These are phyloP conservation scores for Anagrus nilaparvatae DNA, from an alignment of 1,140 invertebrate genomes.

Conservation along the genomic window DNA sequence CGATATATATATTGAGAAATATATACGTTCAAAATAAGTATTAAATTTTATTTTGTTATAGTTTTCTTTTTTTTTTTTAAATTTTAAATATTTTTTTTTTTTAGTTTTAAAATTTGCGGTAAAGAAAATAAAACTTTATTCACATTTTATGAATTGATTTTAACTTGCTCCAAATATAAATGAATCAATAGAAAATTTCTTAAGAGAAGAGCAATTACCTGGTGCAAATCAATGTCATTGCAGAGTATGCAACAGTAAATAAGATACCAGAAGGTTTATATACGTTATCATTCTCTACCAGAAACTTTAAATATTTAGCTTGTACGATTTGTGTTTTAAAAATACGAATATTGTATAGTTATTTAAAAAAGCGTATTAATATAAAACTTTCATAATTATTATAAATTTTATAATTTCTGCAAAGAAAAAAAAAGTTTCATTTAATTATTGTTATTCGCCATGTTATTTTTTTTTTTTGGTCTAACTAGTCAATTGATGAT, in stretches of 20 bases:
- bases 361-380: too few relatives aligned
- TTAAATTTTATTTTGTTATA: slow-evolving; percentile 18
- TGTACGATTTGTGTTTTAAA: slow-evolving; percentile 57
- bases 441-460: too few relatives aligned
- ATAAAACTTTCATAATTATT: too few relatives aligned
- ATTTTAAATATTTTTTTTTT: slow-evolving; percentile 12
- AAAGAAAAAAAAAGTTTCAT: too few relatives aligned
- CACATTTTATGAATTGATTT: slow-evolving; percentile 59
- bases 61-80: background rate
- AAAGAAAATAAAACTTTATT: slow-evolving; percentile 48
- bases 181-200: slow-evolving; percentile 54
- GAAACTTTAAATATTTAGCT: slow-evolving; percentile 61
- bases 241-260: slow-evolving; percentile 48
- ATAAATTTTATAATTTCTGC: too few relatives aligned
- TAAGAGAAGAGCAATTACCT: slow-evolving; percentile 54
- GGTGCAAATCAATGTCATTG: slow-evolving; percentile 61
- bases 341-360: slow-evolving; percentile 32
- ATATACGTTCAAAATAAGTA: too few relatives aligned
- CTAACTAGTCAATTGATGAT: too few relatives aligned
- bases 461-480: too few relatives aligned
- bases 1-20: too few relatives aligned
- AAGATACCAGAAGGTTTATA: slow-evolving; percentile 53
- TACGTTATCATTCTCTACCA: slow-evolving; percentile 50
- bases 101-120: slow-evolving; percentile 51
- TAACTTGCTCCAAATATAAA: slow-evolving; percentile 51